Percentiles rank a stretch among this genome's conserved stretches.
Evolutionary conservation across 2,113 vertebrate genomes (phyloP).

Genomic region (Pycnonotus jocosus): DNA sequence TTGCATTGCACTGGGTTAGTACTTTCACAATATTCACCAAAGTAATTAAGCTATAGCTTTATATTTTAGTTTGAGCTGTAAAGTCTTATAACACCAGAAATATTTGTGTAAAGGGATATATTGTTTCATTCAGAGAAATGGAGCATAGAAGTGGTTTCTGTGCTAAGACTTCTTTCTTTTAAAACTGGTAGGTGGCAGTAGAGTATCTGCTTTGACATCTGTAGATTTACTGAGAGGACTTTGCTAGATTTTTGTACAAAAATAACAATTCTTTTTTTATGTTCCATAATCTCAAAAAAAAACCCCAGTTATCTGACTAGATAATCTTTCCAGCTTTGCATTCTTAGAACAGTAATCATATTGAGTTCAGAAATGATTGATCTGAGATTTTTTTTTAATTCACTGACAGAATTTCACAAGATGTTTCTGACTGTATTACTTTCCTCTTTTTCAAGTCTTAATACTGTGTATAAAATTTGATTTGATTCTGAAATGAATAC

Average conservation of each 20-base stretch:
- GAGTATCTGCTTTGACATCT: constrained; percentile 2
- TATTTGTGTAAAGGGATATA: not conserved
- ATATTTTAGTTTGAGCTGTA: not conserved
- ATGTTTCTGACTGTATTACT: not conserved
- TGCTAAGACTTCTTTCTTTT: not conserved
- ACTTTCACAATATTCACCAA: not conserved
- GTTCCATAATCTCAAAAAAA: not conserved
- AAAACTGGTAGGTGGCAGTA: constrained; percentile 59
- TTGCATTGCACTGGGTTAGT: not conserved
- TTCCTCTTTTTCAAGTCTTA: not conserved
- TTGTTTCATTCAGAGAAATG: not conserved
- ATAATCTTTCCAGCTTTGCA: not conserved
- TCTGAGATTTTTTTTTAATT: not conserved
- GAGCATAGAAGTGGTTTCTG: not conserved
- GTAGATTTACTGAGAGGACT: not conserved
- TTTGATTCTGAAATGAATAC: not conserved
- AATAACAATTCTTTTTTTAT: not conserved
- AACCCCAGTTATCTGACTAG: not conserved
- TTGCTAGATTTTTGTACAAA: not conserved
- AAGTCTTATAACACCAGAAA: not conserved
- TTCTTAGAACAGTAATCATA: not conserved
- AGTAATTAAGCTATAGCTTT: not conserved
- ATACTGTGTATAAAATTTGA: not conserved
- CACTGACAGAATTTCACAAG: not conserved
- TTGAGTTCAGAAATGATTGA: not conserved